Conservation (phyloP, 2,888 invertebrate genomes). For the Tachystola acroxantha region DNA sequence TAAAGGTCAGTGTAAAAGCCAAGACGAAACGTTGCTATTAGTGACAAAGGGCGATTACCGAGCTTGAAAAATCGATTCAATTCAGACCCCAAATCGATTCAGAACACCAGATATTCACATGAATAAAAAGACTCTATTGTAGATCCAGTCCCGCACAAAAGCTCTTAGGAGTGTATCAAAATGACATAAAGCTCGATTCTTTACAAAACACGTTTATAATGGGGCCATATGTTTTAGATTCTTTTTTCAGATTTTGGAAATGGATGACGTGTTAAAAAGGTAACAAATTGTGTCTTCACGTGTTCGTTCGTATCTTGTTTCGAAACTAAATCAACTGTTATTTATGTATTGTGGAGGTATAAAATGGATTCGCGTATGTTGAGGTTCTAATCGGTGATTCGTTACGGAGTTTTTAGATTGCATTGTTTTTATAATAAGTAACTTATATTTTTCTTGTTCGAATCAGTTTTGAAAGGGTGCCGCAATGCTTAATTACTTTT, state of each 20-base stretch:
- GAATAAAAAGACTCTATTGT: constrained; percentile 56
- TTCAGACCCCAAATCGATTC: constrained; percentile 48
- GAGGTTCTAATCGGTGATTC: constrained; percentile 39
- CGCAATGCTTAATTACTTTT: too few relatives aligned
- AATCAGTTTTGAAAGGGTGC: too few relatives aligned
- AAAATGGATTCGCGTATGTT: constrained; percentile 48
- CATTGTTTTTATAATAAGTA: constrained; percentile 19
- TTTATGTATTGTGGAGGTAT: too few relatives aligned
- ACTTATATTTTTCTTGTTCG: too few relatives aligned
- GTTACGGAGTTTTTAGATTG: constrained; percentile 30
- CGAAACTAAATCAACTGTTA: constrained; percentile 33
- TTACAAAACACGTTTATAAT: constrained; percentile 67
- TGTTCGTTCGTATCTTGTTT: constrained; percentile 40
- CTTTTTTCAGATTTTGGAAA: constrained; percentile 58
- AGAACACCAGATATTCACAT: constrained; percentile 60
- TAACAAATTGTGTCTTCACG: constrained; percentile 51
- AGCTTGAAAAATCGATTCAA: constrained; percentile 76
- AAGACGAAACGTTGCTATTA: constrained; percentile 48
- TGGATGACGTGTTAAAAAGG: constrained; percentile 76
- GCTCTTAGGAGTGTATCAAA: constrained; percentile 72
- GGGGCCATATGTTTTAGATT: constrained; percentile 58
- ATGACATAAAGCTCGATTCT: constrained; percentile 72
- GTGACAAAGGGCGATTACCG: constrained; percentile 68
- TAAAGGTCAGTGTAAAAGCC: constrained; percentile 43
- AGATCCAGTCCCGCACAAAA: constrained; percentile 59